Evolutionary conservation across 2,797 vertebrate species (phyloP).

Genomic region (Huso huso): DNA sequence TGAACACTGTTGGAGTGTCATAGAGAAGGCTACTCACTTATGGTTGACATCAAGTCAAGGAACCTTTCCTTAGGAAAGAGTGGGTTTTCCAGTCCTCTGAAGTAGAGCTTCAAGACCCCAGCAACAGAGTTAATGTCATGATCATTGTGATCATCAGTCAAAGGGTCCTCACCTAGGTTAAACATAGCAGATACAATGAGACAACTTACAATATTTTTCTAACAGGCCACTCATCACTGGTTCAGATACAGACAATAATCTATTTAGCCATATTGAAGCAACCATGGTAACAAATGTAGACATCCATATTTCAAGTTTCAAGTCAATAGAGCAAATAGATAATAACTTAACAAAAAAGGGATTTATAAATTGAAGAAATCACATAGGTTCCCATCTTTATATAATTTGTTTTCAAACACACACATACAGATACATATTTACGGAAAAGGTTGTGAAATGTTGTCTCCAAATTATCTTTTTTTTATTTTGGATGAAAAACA

Average conservation of each 20-base stretch:
- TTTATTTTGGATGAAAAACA: no score
- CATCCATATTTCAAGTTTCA: no score
- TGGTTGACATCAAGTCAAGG: slow-evolving; percentile 92
- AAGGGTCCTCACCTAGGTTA: slow-evolving; percentile 85
- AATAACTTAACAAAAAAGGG: neutral
- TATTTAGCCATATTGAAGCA: neutral
- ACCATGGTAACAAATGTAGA: neutral
- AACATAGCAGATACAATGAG: neutral
- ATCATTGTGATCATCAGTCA: slow-evolving; percentile 88
- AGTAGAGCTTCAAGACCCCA: slow-evolving; percentile 95
- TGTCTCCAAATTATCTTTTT: no score
- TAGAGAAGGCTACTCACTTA: slow-evolving; percentile 69
- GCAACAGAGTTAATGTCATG: slow-evolving; percentile 96
- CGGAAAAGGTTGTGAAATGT: no score
- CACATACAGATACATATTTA: no score
- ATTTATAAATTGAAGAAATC: slow-evolving; percentile 23
- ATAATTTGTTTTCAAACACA: no score
- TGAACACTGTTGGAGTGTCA: no score
- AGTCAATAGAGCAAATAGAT: slow-evolving; percentile 25
- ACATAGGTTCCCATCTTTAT: neutral
- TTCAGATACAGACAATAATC: neutral
- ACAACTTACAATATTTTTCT: neutral
- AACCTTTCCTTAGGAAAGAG: slow-evolving; percentile 97
- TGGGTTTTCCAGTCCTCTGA: slow-evolving; percentile 94
- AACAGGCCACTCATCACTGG: neutral